Conservation (phyloP, 64 coral and sea anemone genomes). For the Catalaphyllia jardinei region DNA sequence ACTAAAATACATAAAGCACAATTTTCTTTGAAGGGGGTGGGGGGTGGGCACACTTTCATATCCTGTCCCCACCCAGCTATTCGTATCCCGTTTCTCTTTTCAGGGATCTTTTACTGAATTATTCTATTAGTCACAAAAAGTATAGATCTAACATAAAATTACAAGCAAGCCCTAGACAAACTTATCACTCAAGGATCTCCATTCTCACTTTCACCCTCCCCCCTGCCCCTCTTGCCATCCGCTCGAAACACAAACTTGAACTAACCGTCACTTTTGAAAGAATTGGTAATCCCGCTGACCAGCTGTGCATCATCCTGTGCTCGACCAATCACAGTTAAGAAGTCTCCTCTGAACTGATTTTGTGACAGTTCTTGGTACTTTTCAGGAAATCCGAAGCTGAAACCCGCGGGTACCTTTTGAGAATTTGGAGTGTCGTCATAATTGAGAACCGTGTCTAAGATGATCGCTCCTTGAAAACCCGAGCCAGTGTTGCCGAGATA, state of each 20-base stretch:
- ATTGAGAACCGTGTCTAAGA: slow-evolving; percentile 71
- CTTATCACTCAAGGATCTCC: too few species aligned
- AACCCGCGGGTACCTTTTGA: neutral
- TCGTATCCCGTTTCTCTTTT: too few species aligned
- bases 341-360: slow-evolving; percentile 56
- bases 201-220: too few species aligned
- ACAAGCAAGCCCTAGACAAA: too few species aligned
- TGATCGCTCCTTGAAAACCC: slow-evolving; percentile 46
- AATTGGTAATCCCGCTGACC: neutral
- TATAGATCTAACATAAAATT: too few species aligned
- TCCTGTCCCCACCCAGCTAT: too few species aligned
- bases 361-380: neutral
- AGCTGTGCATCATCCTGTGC: slow-evolving; percentile 24
- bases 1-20: too few species aligned
- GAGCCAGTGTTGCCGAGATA: slow-evolving; percentile 34
- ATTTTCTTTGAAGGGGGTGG: too few species aligned
- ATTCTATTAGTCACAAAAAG: too few species aligned
- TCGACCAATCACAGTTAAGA: slow-evolving; percentile 63
- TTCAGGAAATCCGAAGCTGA: neutral
- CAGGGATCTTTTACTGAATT: too few species aligned
- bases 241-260: neutral
- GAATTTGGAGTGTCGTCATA: slow-evolving; percentile 73
- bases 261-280: slow-evolving; percentile 7
- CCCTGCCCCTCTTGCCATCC: too few species aligned
- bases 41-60: too few species aligned